Percentiles rank a stretch among this genome's conserved stretches.
These are phyloP conservation scores for Pseudomyrmex concolor DNA, from an alignment of 1,140 invertebrate genomes.

Conservation along the genomic window DNA sequence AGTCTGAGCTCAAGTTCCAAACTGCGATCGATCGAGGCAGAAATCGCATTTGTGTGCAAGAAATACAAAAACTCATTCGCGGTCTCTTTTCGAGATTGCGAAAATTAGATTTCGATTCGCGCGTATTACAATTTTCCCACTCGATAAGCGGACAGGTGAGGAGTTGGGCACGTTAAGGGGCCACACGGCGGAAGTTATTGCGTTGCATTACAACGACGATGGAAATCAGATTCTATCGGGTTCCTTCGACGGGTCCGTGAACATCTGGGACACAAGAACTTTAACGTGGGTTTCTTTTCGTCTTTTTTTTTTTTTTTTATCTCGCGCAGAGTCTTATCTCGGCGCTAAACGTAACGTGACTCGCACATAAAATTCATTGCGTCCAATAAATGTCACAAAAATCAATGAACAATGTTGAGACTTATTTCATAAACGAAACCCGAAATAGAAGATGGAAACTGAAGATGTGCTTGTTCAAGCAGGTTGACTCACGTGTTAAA, in stretches of 20 bases:
- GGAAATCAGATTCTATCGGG: constrained; percentile 90
- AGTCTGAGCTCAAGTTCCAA: background rate
- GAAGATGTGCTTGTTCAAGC: constrained; percentile 19
- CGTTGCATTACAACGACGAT: constrained; percentile 89
- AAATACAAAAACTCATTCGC: background rate
- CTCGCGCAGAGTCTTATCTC: too few relatives aligned
- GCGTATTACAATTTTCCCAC: constrained; percentile 7
- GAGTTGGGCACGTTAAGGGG: constrained; percentile 88
- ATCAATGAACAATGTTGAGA: too few relatives aligned
- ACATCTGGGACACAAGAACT: constrained; percentile 90
- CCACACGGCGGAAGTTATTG: constrained; percentile 91
- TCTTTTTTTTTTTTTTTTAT: too few relatives aligned
- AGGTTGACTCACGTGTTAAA: constrained; percentile 88
- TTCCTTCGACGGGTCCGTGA: constrained; percentile 91
- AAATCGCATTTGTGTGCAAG: background rate
- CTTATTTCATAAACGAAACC: too few relatives aligned
- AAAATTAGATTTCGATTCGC: background rate
- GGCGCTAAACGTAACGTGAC: background rate
- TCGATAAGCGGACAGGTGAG: constrained; percentile 79
- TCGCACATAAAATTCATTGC: background rate
- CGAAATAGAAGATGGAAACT: too few relatives aligned
- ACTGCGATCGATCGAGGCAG: background rate
- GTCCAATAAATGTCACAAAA: background rate
- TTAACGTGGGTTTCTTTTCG: constrained; percentile 86
- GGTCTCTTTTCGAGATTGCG: background rate